Evolutionary conservation across 2,888 invertebrate species (phyloP).

Genomic region (Criorhina ranunculi): DNA sequence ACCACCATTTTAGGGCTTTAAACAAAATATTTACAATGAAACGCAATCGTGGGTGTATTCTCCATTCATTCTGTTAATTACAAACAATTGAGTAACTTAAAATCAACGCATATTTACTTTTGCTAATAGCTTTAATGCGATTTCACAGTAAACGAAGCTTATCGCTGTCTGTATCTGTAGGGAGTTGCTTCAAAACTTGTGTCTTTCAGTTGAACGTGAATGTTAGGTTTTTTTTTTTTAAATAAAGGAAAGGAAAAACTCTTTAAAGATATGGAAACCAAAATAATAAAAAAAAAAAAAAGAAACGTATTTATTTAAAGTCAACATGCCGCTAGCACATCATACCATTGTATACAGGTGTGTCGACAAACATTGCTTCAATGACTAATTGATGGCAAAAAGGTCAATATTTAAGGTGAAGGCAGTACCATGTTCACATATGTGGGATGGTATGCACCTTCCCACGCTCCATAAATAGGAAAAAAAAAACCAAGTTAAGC

Average conservation of each 20-base stretch:
- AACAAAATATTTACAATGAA: slow-evolving; percentile 9
- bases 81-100: slow-evolving; percentile 51
- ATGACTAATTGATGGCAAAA: slow-evolving; percentile 76
- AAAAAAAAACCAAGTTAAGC: slow-evolving; percentile 4
- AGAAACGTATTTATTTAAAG: slow-evolving; percentile 39
- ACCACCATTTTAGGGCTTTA: slow-evolving; percentile 3
- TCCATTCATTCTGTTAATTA: slow-evolving; percentile 55
- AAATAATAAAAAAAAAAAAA: slow-evolving; percentile 28
- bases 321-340: slow-evolving; percentile 69
- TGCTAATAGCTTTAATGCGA: slow-evolving; percentile 76
- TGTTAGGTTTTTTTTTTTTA: slow-evolving; percentile 57
- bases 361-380: slow-evolving; percentile 74
- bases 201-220: slow-evolving; percentile 30
- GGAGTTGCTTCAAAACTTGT: slow-evolving; percentile 34
- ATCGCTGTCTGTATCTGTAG: slow-evolving; percentile 65
- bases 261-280: slow-evolving; percentile 66
- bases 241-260: slow-evolving; percentile 35
- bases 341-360: slow-evolving; percentile 70
- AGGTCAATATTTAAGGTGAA: slow-evolving; percentile 74
- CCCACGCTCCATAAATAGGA: slow-evolving; percentile 71
- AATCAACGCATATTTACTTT: slow-evolving; percentile 51
- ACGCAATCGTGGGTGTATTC: slow-evolving; percentile 40
- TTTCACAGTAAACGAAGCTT: slow-evolving; percentile 75
- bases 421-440: slow-evolving; percentile 53
- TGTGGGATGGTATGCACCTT: slow-evolving; percentile 53